Evolutionary conservation across 2,888 invertebrate genomes (phyloP).

Genomic region (Harmothoe impar): DNA sequence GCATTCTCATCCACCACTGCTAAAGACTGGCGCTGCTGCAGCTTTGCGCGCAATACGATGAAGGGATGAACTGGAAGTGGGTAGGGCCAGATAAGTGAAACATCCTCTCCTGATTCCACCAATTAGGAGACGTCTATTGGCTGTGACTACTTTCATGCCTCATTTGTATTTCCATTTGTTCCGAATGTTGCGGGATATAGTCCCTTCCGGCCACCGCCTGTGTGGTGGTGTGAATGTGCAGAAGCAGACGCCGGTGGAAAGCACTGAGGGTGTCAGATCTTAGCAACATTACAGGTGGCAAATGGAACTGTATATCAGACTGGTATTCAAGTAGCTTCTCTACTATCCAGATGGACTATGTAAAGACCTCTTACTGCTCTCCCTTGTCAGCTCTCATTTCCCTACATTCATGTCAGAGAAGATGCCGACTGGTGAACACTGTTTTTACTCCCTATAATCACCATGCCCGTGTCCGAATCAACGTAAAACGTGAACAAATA

Average conservation of each 20-base stretch:
- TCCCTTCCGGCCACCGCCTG: background rate
- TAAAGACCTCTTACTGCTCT: no score
- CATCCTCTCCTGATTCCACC: conserved; percentile 17
- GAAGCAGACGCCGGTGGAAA: background rate
- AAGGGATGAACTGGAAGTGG: background rate
- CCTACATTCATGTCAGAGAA: no score
- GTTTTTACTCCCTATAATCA: no score
- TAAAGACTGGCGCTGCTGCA: no score
- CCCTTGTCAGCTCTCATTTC: no score
- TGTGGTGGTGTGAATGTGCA: background rate
- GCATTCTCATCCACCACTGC: no score
- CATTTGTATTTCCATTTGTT: conserved; percentile 3
- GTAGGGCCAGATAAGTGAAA: background rate
- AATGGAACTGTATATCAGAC: background rate
- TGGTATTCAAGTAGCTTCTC: background rate
- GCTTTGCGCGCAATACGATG: no score
- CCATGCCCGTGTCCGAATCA: no score
- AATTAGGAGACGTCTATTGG: background rate
- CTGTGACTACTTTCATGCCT: background rate
- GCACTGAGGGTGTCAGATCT: no score
- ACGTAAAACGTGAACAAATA: no score
- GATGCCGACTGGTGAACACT: no score
- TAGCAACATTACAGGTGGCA: background rate
- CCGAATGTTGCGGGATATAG: background rate
- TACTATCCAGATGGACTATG: background rate